Evolutionary conservation across 2,797 vertebrate genomes (phyloP), one percentile per base, ranked within the genome.

Genomic region (Sebastes oblongus): DNA sequence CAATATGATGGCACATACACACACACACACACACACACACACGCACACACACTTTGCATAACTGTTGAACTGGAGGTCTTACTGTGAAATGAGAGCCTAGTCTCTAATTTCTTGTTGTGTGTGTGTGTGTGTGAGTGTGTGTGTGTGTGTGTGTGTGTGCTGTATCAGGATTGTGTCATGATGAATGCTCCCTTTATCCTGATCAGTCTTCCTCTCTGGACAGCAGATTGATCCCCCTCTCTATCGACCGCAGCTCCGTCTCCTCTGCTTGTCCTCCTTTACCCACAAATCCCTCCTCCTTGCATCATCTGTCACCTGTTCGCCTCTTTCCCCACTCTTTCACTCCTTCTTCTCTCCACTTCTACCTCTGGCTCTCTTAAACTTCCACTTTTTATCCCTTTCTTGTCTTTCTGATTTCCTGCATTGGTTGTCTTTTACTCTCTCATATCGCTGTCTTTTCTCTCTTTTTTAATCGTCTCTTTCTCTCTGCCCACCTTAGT

Each of bases 141-240:
- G 30, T 30, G 30, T 52, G 50, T 80, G 78, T 65, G 65, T 58
- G 12, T 1, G n/a, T 32, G 12, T 71, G 77, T 30, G 66, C 25
- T 61, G 61, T 27, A 4, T 74, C 30, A 54, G 42, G 69, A 62
- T 25, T 74, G 72, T 73, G 55, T 85, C 77, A 62, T 84, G 83
- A 83, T 87, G 75, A 90, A 89, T 84, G 81, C 42, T 60, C 22
- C 70, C 82, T 81, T 66, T 75, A 68, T 62, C 81, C 83, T 78
- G 77, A 90, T 91, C 84, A 36, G 60, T 91, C 89, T 82, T 91
- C 83, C 86, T 84, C 75, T 66, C 67, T 27, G 61, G 80, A 83
- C 82, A 78, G 81, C 68, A 77, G 72, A 90, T 88, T 88, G 87
- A 91, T 88, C 78, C 62, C 27, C 65, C 58, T 52, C 72, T 50